phyloP scores from a whole-genome alignment of 2,797 vertebrate species.

The Lepus oiostolus region DNA sequence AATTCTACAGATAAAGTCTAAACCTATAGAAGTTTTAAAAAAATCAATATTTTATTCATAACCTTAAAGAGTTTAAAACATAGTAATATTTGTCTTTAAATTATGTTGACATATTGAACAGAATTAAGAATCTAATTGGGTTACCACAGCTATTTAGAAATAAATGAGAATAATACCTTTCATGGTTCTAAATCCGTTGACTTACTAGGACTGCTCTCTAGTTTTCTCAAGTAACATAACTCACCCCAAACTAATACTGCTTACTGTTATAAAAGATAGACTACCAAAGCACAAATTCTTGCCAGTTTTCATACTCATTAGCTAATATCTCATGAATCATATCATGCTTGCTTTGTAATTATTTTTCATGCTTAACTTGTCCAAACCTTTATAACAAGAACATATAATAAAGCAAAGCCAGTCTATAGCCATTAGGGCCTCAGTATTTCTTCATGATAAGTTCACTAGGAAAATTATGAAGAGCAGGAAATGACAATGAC shows the following conservation, averaged over 20 bases:
- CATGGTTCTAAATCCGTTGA: constrained; percentile 24
- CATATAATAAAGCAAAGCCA: not conserved
- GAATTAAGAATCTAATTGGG: not conserved
- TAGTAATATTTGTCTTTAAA: not conserved
- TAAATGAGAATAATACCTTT: constrained; percentile 7
- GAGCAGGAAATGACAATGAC: constrained; percentile 8
- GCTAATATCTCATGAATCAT: not conserved
- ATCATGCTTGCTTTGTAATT: not conserved
- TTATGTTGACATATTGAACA: not conserved
- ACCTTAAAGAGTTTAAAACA: not conserved
- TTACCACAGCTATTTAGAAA: constrained; percentile 24
- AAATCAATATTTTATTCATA: not conserved
- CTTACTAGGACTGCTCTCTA: not conserved
- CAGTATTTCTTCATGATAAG: constrained; percentile 48
- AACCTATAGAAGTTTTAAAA: not conserved
- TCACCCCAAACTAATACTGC: constrained; percentile 45
- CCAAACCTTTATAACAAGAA: not conserved
- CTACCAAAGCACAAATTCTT: not conserved
- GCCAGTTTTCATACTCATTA: not conserved
- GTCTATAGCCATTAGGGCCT: not conserved
- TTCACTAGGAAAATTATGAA: constrained; percentile 14
- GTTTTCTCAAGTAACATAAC: constrained; percentile 6
- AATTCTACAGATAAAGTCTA: not conserved
- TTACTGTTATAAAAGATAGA: constrained; percentile 34
- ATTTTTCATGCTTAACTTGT: not conserved